These are phyloP conservation scores for Augiades crinisus DNA, from an alignment of 2,888 invertebrate species.

Conservation along the genomic window DNA sequence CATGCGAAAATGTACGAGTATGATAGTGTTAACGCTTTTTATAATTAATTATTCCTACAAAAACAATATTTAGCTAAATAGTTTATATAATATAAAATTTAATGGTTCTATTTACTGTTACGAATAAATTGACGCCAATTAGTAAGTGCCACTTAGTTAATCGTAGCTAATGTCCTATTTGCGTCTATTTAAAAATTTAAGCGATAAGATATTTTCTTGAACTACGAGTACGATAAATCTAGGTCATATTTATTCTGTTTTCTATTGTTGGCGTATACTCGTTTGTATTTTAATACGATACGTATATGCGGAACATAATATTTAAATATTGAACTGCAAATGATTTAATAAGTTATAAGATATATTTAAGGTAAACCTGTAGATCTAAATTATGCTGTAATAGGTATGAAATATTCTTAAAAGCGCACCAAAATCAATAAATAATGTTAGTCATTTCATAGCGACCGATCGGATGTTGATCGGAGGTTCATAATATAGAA, in stretches of 20 bases:
- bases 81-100: neutral
- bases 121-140: slow-evolving; percentile 15
- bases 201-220: slow-evolving; percentile 32
- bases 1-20: slow-evolving; percentile 6
- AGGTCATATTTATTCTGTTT: slow-evolving; percentile 13
- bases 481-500: slow-evolving; percentile 23
- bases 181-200: slow-evolving; percentile 12
- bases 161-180: slow-evolving; percentile 13
- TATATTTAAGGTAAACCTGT: too few relatives aligned
- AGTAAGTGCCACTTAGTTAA: slow-evolving; percentile 22
- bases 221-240: slow-evolving; percentile 17
- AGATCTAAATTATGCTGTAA: too few relatives aligned
- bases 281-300: neutral
- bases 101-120: slow-evolving; percentile 16
- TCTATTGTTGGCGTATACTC: neutral
- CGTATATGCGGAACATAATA: neutral
- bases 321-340: neutral
- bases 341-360: too few relatives aligned
- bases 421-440: slow-evolving; percentile 6
- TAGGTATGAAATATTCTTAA: neutral
- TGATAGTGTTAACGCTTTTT: neutral
- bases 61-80: neutral
- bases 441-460: slow-evolving; percentile 6
- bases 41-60: neutral
- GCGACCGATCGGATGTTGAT: slow-evolving; percentile 12